Conservation (phyloP, 1,140 invertebrate species). For the Pollicipes pollicipes region DNA sequence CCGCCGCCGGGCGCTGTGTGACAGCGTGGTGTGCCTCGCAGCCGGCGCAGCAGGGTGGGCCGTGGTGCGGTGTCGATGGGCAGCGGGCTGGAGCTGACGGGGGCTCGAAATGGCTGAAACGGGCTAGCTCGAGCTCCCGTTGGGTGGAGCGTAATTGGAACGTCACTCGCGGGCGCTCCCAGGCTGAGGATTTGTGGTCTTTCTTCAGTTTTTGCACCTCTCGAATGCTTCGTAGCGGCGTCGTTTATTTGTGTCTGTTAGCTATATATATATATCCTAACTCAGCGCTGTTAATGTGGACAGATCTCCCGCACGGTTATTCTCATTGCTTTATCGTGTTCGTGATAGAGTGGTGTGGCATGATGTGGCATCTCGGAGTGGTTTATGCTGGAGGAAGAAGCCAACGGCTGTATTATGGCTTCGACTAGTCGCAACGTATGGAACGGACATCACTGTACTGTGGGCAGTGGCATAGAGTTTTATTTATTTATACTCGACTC, state of each 20-base stretch:
- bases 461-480: background rate
- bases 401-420: background rate
- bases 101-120: background rate
- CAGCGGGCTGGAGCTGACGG: too few relatives aligned
- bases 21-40: too few relatives aligned
- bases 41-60: too few relatives aligned
- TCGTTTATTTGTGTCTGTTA: background rate
- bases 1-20: too few relatives aligned
- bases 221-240: background rate
- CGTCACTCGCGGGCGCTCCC: too few relatives aligned
- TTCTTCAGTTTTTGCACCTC: background rate
- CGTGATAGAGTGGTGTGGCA: too few relatives aligned
- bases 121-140: too few relatives aligned
- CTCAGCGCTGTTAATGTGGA: too few relatives aligned
- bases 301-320: too few relatives aligned
- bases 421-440: background rate
- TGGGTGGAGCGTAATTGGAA: background rate
- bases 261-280: background rate
- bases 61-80: background rate
- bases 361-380: too few relatives aligned
- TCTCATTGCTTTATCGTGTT: background rate
- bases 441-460: background rate
- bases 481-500: background rate
- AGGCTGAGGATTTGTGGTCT: background rate
- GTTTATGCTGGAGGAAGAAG: too few relatives aligned